phyloP scores from a whole-genome alignment of 2,888 invertebrate genomes.

The Erebia epiphron region DNA sequence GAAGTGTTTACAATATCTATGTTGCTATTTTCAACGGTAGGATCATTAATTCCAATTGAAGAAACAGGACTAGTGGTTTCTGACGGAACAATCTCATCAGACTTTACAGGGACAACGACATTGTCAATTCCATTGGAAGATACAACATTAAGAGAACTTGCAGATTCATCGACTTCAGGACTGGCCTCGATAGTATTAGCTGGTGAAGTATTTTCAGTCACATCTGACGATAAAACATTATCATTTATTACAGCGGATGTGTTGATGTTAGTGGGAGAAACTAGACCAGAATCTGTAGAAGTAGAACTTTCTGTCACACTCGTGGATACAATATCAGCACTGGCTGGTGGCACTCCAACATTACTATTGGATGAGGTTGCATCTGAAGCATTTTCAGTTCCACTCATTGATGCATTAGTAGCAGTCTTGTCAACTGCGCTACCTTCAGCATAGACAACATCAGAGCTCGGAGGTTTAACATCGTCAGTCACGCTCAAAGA shows the following conservation, averaged over 20 bases:
- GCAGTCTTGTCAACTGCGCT: neutral
- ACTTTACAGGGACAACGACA: neutral
- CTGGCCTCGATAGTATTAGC: neutral
- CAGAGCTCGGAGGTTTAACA: neutral
- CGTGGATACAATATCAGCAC: constrained; percentile 5
- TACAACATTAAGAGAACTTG: neutral
- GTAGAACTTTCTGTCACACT: constrained; percentile 3
- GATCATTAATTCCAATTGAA: neutral
- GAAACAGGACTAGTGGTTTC: neutral
- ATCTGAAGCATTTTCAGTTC: neutral
- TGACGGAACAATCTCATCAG: neutral
- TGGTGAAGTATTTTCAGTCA: neutral
- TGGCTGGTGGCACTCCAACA: neutral
- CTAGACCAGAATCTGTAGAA: neutral
- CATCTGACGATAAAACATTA: neutral
- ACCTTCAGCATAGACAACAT: constrained; percentile 5
- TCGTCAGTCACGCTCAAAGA: neutral
- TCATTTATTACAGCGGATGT: constrained; percentile 5
- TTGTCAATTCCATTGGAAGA: neutral
- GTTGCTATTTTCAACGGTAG: neutral
- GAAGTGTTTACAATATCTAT: neutral
- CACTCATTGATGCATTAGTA: neutral
- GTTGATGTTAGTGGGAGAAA: neutral
- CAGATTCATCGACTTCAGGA: neutral
- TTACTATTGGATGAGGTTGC: neutral